Conservation (phyloP, 2,888 invertebrate genomes). For the Gibbula magus region DNA sequence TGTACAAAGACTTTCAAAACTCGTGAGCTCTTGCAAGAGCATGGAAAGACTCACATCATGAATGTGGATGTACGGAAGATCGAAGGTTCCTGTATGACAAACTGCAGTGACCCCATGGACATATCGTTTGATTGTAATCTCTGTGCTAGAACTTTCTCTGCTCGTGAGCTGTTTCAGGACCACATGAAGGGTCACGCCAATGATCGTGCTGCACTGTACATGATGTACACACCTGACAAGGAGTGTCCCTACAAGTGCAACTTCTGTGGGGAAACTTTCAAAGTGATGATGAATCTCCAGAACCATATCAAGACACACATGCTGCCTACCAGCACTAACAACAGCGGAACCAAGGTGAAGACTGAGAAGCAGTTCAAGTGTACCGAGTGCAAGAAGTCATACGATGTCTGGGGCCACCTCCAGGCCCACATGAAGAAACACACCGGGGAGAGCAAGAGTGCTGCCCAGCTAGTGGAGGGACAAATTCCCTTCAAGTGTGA, state of each 20-base stretch:
- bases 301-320: slow-evolving; percentile 17
- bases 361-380: slow-evolving; percentile 23
- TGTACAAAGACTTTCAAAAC: slow-evolving; percentile 16
- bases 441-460: slow-evolving; percentile 2
- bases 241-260: slow-evolving; percentile 22
- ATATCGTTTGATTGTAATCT: slow-evolving; percentile 14
- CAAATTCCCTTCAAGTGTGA: slow-evolving; percentile 15
- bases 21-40: background rate
- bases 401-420: slow-evolving; percentile 23
- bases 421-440: slow-evolving; percentile 22
- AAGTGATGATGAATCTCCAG: slow-evolving; percentile 4
- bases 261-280: slow-evolving; percentile 18
- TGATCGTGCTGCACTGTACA: slow-evolving; percentile 20
- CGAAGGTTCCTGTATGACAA: background rate
- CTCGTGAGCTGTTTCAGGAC: slow-evolving; percentile 21
- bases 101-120: background rate
- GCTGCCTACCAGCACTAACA: background rate
- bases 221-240: slow-evolving; percentile 18
- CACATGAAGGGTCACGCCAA: slow-evolving; percentile 16
- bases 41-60: background rate
- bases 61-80: background rate
- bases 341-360: background rate
- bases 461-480: background rate
- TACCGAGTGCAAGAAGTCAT: slow-evolving; percentile 22
- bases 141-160: slow-evolving; percentile 4